phyloP scores from a whole-genome alignment of 37 sponge, comb jelly and placozoan species.

The Halichondria panicea region DNA sequence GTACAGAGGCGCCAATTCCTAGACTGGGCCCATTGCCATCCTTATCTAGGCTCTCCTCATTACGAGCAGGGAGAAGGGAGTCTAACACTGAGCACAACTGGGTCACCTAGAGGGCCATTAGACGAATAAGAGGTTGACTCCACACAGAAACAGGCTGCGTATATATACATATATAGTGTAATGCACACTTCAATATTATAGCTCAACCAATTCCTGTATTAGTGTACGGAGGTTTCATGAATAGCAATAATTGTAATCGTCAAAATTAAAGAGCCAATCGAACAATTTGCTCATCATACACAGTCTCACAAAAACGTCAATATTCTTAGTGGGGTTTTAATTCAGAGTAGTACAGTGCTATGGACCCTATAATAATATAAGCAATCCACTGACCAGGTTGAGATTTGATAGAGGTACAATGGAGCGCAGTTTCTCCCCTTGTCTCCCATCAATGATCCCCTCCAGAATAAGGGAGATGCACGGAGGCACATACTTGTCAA shows the following conservation, averaged over 20 bases:
- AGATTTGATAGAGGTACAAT: slow-evolving; percentile 94
- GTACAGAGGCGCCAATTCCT: slow-evolving; percentile 43
- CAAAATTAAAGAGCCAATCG: background rate
- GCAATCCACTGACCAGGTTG: slow-evolving; percentile 66
- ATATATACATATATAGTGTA: background rate
- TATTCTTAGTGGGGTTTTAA: too few relatives aligned
- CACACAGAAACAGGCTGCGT: background rate
- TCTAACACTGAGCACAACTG: slow-evolving; percentile 88
- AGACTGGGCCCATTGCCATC: slow-evolving; percentile 57
- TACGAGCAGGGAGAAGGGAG: slow-evolving; percentile 74
- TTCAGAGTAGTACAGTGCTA: too few relatives aligned
- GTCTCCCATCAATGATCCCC: slow-evolving; percentile 88
- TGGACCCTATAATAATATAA: too few relatives aligned
- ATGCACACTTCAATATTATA: background rate
- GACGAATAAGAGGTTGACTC: background rate
- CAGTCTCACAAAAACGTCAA: too few relatives aligned
- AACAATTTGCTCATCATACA: background rate
- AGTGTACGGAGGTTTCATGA: background rate
- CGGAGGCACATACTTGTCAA: slow-evolving; percentile 89
- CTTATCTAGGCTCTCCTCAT: slow-evolving; percentile 43
- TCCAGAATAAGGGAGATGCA: slow-evolving; percentile 87
- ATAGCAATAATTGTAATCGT: background rate
- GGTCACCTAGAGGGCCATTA: slow-evolving; percentile 50
- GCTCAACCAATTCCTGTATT: background rate
- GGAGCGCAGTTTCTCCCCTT: slow-evolving; percentile 87